Conservation (phyloP, 2,888 invertebrate genomes). For the Subacronicta megacephala region DNA sequence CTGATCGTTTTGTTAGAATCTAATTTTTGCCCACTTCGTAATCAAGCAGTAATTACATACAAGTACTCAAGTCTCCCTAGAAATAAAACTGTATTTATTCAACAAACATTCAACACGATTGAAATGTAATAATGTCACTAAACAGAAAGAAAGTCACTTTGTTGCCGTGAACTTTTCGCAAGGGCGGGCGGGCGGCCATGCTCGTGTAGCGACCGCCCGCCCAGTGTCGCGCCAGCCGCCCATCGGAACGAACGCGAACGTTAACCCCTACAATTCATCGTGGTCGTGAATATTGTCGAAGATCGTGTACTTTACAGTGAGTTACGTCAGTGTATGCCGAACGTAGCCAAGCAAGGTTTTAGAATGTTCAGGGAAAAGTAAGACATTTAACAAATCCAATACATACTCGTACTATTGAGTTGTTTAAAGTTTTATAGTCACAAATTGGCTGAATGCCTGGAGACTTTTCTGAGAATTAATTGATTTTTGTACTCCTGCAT, state of each 20-base stretch:
- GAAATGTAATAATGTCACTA: slow-evolving; percentile 76
- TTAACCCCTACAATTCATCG: slow-evolving; percentile 48
- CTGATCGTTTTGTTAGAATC: slow-evolving; percentile 22
- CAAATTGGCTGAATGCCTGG: slow-evolving; percentile 1
- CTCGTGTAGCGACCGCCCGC: slow-evolving; percentile 72
- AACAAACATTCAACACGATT: slow-evolving; percentile 68
- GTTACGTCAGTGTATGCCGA: slow-evolving; percentile 49
- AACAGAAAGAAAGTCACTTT: slow-evolving; percentile 75
- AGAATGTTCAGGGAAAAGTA: slow-evolving; percentile 14
- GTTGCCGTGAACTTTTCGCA: slow-evolving; percentile 86
- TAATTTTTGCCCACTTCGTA: slow-evolving; percentile 30
- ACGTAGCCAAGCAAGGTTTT: slow-evolving; percentile 11
- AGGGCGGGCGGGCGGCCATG: slow-evolving; percentile 71
- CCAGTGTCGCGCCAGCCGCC: slow-evolving; percentile 84
- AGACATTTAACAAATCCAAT: slow-evolving; percentile 10
- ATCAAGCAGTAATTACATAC: slow-evolving; percentile 30
- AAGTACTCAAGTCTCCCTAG: slow-evolving; percentile 60
- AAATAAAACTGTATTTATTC: slow-evolving; percentile 68
- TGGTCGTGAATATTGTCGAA: slow-evolving; percentile 69
- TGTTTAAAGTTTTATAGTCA: slow-evolving; percentile 8
- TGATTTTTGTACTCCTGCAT: no score
- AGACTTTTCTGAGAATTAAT: slow-evolving; percentile 21
- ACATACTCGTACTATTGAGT: slow-evolving; percentile 9
- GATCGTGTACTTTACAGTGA: slow-evolving; percentile 62
- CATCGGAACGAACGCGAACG: slow-evolving; percentile 71